Conservation (phyloP, 1,140 invertebrate genomes). For the Eulimnadia texana region DNA sequence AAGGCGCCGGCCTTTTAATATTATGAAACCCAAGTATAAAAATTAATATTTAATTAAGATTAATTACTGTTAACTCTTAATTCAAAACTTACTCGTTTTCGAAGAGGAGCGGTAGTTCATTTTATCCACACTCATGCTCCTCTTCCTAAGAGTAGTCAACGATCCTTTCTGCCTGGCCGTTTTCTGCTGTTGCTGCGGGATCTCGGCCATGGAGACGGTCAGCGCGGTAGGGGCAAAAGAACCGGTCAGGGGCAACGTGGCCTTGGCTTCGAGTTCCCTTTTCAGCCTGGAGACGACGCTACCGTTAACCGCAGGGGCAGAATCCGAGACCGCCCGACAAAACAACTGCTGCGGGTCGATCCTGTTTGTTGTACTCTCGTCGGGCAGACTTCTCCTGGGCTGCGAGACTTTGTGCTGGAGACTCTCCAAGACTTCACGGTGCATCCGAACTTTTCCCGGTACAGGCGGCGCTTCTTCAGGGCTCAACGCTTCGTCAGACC, state of each 20-base stretch:
- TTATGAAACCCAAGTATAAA: too few species aligned
- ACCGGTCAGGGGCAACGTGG: conserved; percentile 26
- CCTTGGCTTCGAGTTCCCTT: conserved; percentile 71
- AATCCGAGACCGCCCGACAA: conserved; percentile 10
- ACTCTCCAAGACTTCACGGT: conserved; percentile 42
- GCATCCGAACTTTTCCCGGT: conserved; percentile 41
- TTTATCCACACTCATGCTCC: conserved; percentile 11
- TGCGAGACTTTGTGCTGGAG: conserved; percentile 22
- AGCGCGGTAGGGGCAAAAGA: conserved; percentile 1
- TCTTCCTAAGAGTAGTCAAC: neutral
- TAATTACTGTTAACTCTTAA: too few species aligned
- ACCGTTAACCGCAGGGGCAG: conserved; percentile 14
- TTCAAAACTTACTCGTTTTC: neutral
- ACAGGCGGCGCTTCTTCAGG: conserved; percentile 35
- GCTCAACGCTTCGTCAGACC: conserved; percentile 32
- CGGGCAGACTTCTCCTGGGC: conserved; percentile 16
- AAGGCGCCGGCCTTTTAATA: too few species aligned
- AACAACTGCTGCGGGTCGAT: neutral
- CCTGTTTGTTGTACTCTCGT: conserved; percentile 14
- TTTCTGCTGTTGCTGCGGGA: neutral
- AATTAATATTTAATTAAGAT: too few species aligned
- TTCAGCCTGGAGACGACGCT: conserved; percentile 63
- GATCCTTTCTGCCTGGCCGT: neutral
- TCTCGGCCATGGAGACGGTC: neutral
- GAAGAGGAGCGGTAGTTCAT: conserved; percentile 7